phyloP scores from a whole-genome alignment of 2,888 invertebrate species.

The Acanthosepion pharaonis region DNA sequence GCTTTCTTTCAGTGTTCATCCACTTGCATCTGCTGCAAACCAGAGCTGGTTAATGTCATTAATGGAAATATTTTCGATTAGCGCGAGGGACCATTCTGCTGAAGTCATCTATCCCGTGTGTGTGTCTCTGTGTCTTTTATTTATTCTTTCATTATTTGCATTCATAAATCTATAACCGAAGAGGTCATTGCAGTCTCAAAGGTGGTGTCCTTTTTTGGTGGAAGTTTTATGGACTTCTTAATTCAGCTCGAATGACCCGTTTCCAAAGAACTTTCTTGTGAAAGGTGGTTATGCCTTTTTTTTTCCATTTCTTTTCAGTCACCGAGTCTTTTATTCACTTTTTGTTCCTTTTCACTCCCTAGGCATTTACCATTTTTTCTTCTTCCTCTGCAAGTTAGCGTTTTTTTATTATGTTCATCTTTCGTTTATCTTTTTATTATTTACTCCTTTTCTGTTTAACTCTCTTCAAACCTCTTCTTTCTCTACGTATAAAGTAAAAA shows the following conservation, averaged over 20 bases:
- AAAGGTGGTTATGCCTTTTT: background rate
- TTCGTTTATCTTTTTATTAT: background rate
- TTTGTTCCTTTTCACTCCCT: background rate
- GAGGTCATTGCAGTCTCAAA: background rate
- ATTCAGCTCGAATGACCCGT: background rate
- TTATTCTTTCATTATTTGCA: background rate
- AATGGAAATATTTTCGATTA: background rate
- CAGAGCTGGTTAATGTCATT: background rate
- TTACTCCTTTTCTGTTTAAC: background rate
- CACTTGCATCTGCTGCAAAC: background rate
- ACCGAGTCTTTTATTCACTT: background rate
- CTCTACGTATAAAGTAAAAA: background rate
- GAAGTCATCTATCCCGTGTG: background rate
- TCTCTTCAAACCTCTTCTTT: background rate
- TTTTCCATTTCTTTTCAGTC: background rate
- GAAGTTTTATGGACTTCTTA: background rate
- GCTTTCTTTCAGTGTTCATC: background rate
- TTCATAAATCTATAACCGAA: background rate
- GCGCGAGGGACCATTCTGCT: background rate
- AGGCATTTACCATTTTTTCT: background rate
- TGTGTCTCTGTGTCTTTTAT: background rate
- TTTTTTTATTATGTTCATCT: background rate
- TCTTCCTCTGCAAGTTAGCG: no score
- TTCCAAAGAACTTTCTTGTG: background rate
- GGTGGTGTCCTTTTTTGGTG: background rate